These are phyloP conservation scores for Acromyrmex charruanus DNA, from an alignment of 1,140 invertebrate genomes.

Conservation along the genomic window DNA sequence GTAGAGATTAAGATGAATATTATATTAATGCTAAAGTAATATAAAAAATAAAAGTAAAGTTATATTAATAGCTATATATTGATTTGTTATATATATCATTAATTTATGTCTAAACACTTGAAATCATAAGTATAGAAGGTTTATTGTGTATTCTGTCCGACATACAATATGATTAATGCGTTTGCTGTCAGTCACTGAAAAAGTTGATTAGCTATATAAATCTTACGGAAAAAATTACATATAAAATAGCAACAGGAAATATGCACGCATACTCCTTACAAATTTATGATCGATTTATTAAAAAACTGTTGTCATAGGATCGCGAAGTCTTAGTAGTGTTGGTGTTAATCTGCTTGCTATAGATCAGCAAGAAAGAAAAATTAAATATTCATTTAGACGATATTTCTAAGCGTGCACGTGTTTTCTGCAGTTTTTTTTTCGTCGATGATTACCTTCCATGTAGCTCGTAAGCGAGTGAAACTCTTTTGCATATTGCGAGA, in stretches of 20 bases:
- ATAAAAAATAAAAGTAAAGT: background rate
- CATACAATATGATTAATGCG: constrained; percentile 18
- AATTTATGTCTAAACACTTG: background rate
- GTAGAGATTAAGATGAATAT: background rate
- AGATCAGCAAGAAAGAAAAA: background rate
- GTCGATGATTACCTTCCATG: constrained; percentile 4
- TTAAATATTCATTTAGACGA: background rate
- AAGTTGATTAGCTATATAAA: background rate
- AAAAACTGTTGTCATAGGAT: background rate
- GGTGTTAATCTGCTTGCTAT: background rate
- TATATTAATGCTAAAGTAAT: background rate
- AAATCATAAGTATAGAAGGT: background rate
- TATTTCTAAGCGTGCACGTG: background rate
- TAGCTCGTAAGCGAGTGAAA: constrained; percentile 12
- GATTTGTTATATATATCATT: background rate
- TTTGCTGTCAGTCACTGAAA: background rate
- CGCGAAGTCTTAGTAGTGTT: background rate
- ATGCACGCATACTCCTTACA: too few species aligned
- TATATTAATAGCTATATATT: background rate
- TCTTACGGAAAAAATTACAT: background rate
- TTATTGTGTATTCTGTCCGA: background rate
- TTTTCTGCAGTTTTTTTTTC: background rate
- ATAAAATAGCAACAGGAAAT: background rate
- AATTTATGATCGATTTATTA: background rate
- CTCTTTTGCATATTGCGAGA: constrained; percentile 26